Evolutionary conservation across 2,888 invertebrate species (phyloP).

Genomic region (Morpho achilles): DNA sequence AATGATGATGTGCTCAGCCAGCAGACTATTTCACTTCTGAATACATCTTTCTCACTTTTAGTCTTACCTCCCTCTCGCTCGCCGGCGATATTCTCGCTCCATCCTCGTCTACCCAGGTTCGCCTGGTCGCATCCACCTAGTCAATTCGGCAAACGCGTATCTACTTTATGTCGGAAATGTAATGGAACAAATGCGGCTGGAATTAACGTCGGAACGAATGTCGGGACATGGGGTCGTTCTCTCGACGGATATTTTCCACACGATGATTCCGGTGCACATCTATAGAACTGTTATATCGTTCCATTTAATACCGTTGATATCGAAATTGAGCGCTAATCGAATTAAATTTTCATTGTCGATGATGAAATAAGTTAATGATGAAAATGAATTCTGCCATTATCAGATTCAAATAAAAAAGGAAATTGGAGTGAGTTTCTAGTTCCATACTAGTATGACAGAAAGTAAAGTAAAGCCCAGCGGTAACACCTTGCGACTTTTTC

Average conservation of each 20-base stretch:
- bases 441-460: no score
- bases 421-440: no score
- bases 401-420: no score
- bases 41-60: conserved; percentile 81
- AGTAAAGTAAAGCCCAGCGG: no score
- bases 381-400: no score
- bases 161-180: conserved; percentile 80
- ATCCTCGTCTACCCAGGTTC: conserved; percentile 58
- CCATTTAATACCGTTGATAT: conserved; percentile 16
- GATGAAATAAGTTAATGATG: no score
- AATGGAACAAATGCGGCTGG: conserved; percentile 79
- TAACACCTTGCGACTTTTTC: no score
- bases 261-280: conserved; percentile 73
- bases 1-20: conserved; percentile 89
- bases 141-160: conserved; percentile 78
- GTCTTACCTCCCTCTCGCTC: conserved; percentile 58
- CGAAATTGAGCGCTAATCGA: conserved; percentile 7
- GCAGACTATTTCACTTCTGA: conserved; percentile 86
- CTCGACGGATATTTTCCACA: conserved; percentile 73
- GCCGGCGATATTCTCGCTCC: conserved; percentile 40
- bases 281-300: conserved; percentile 53
- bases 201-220: conserved; percentile 78
- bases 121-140: conserved; percentile 77
- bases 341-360: not conserved
- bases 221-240: conserved; percentile 73